Percentiles rank a stretch among this genome's conserved stretches.
Conservation (phyloP, 2,113 vertebrate species). For the Uria aalge region DNA sequence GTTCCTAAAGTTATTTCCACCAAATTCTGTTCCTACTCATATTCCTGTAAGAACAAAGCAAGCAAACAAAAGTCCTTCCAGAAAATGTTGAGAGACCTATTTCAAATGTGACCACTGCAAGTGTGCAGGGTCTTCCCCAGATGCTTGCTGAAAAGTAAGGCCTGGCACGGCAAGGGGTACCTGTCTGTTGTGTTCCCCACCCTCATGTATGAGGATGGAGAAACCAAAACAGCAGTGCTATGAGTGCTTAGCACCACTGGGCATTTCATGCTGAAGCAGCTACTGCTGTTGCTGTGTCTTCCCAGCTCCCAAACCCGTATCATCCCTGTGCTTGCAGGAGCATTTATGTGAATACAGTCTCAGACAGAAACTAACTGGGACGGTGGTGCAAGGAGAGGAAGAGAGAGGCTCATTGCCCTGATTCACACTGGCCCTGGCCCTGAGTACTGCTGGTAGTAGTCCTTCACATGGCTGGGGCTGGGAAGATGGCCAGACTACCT, state of each 20-base stretch:
- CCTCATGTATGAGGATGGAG: accelerated
- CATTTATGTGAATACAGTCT: not conserved
- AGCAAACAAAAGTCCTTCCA: accelerated
- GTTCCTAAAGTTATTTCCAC: not conserved
- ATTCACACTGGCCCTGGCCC: accelerated
- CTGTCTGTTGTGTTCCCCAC: not conserved
- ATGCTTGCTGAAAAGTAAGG: not conserved
- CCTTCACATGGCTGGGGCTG: not conserved
- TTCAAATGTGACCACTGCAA: accelerated
- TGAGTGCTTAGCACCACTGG: not conserved
- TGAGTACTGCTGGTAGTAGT: not conserved
- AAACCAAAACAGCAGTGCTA: not conserved
- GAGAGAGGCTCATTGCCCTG: not conserved
- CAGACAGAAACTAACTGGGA: not conserved
- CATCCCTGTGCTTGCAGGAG: not conserved
- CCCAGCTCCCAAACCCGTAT: accelerated
- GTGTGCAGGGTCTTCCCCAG: not conserved
- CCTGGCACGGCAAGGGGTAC: not conserved
- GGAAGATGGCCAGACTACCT: not conserved
- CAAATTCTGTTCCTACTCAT: not conserved
- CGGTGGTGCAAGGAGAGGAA: not conserved
- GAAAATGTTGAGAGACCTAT: not conserved
- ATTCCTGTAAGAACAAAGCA: not conserved
- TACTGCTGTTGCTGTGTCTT: not conserved
- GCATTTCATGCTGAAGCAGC: not conserved